Conservation (phyloP, 2,888 invertebrate genomes). For the Phania funesta region DNA sequence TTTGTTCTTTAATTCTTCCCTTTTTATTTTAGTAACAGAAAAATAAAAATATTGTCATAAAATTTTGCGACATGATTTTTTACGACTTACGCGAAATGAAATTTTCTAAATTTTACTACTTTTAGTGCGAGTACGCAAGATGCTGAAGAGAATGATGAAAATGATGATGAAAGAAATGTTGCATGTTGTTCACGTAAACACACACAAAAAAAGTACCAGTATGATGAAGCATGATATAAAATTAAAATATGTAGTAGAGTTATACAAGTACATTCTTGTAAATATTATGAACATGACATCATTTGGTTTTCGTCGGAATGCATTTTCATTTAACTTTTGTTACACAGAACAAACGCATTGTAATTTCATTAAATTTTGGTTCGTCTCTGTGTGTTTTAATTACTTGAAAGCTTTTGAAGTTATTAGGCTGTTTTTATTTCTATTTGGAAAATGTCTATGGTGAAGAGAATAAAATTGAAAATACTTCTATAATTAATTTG, state of each 20-base stretch:
- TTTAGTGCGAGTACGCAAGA: slow-evolving; percentile 48
- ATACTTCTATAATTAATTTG: no score
- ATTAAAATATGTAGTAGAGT: slow-evolving; percentile 27
- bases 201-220: neutral
- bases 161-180: slow-evolving; percentile 17
- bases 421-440: no score
- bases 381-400: slow-evolving; percentile 10
- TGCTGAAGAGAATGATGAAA: slow-evolving; percentile 18
- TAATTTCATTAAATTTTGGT: slow-evolving; percentile 6
- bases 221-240: slow-evolving; percentile 19
- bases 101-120: slow-evolving; percentile 65
- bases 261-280: no score
- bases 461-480: no score
- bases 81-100: slow-evolving; percentile 65
- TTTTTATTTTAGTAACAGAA: slow-evolving; percentile 15
- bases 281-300: slow-evolving; percentile 37
- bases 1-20: neutral
- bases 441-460: no score
- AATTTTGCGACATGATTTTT: slow-evolving; percentile 64
- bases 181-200: slow-evolving; percentile 1
- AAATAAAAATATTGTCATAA: slow-evolving; percentile 61
- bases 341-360: slow-evolving; percentile 23
- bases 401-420: slow-evolving; percentile 9
- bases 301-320: slow-evolving; percentile 43
- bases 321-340: slow-evolving; percentile 29